Conservation (phyloP, 2,797 vertebrate genomes). For the Sarcoramphus papa region DNA sequence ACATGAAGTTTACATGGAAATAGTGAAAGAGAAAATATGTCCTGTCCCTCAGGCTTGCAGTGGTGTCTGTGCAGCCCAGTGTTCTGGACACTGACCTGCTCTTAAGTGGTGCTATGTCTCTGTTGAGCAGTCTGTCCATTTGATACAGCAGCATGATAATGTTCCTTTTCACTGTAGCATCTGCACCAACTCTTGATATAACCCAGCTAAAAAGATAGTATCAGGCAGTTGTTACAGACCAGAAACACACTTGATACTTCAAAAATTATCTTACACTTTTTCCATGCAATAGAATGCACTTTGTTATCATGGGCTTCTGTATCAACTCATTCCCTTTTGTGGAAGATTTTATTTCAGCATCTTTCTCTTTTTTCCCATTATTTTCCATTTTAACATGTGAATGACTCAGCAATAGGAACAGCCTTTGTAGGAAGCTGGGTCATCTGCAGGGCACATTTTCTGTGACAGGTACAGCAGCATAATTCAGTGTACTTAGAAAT, state of each 20-base stretch:
- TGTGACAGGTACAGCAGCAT: neutral
- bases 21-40: neutral
- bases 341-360: neutral
- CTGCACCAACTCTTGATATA: neutral
- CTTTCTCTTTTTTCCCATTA: neutral
- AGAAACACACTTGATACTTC: neutral
- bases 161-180: neutral
- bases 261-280: neutral
- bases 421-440: neutral
- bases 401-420: neutral
- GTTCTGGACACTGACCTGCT: neutral
- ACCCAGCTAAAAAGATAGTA: neutral
- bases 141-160: neutral
- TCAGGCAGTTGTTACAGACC: neutral
- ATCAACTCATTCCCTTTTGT: neutral
- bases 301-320: fast-evolving
- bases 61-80: neutral
- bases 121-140: neutral
- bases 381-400: neutral
- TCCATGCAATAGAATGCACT: neutral
- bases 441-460: neutral
- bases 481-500: neutral
- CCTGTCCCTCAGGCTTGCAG: neutral
- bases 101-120: neutral
- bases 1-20: neutral